Conservation (phyloP, 2,113 vertebrate genomes). For the Natator depressus region DNA sequence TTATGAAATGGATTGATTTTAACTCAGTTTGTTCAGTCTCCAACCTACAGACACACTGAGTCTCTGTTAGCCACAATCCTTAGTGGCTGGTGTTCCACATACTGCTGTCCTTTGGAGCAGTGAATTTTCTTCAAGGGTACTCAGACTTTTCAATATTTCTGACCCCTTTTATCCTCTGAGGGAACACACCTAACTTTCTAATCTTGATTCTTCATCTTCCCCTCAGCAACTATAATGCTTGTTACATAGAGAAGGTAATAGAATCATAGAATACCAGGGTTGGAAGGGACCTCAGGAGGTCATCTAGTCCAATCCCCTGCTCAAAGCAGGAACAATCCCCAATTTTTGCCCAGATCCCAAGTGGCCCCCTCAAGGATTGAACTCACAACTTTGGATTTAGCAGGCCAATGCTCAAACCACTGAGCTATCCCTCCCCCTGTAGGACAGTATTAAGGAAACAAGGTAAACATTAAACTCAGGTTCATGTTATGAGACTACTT, state of each 20-base stretch:
- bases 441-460: background rate
- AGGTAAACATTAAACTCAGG: background rate
- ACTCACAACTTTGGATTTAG: no score
- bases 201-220: background rate
- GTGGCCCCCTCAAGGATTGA: no score
- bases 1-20: no score
- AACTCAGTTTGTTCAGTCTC: background rate
- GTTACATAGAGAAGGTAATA: background rate
- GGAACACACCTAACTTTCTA: background rate
- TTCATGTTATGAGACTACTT: background rate
- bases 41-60: background rate
- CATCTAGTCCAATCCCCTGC: no score
- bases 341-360: no score
- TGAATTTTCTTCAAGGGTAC: background rate
- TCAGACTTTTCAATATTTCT: background rate
- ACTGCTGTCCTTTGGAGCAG: background rate
- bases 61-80: background rate
- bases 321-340: no score
- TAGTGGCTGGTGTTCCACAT: background rate
- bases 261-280: no score
- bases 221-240: background rate
- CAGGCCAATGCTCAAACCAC: no score
- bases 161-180: background rate
- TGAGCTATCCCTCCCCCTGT: no score
- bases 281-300: no score